Percentiles rank a stretch among this genome's conserved stretches.
Evolutionary conservation across 2,888 invertebrate genomes (phyloP).

Genomic region (Leistus spinibarbis): DNA sequence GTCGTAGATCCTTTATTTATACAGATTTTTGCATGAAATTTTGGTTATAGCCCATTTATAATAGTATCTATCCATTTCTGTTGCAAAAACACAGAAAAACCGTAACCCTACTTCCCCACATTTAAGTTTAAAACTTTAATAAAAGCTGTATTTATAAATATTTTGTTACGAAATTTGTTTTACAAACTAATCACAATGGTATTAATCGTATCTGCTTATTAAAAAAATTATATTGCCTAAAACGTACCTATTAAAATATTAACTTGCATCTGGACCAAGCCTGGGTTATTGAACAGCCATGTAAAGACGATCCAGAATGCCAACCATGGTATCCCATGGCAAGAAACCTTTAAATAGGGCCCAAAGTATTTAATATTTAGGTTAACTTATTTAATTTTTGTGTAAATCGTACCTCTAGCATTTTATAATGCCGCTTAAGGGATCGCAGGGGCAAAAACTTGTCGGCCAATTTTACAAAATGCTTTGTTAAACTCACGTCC

Average conservation of each 20-base stretch:
- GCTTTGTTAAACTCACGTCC: slow-evolving; percentile 62
- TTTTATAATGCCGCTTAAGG: slow-evolving; percentile 62
- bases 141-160: slow-evolving; percentile 16
- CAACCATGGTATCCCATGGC: slow-evolving; percentile 89
- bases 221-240: background rate
- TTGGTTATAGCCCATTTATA: too few species aligned
- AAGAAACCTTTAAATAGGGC: slow-evolving; percentile 69
- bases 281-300: slow-evolving; percentile 73
- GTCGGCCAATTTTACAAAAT: slow-evolving; percentile 60
- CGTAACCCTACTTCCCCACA: slow-evolving; percentile 26
- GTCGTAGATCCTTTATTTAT: too few species aligned
- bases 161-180: background rate
- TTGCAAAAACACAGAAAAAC: too few species aligned
- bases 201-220: background rate
- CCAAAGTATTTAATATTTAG: slow-evolving; percentile 44
- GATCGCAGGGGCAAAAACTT: slow-evolving; percentile 60
- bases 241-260: slow-evolving; percentile 81
- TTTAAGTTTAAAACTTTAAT: slow-evolving; percentile 25
- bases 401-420: slow-evolving; percentile 60
- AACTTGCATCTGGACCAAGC: slow-evolving; percentile 79
- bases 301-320: slow-evolving; percentile 76
- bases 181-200: background rate
- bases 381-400: slow-evolving; percentile 7
- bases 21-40: too few species aligned
- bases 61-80: too few species aligned